These are phyloP conservation scores for Calosoma granatense DNA, from an alignment of 1,140 invertebrate species.

Conservation along the genomic window DNA sequence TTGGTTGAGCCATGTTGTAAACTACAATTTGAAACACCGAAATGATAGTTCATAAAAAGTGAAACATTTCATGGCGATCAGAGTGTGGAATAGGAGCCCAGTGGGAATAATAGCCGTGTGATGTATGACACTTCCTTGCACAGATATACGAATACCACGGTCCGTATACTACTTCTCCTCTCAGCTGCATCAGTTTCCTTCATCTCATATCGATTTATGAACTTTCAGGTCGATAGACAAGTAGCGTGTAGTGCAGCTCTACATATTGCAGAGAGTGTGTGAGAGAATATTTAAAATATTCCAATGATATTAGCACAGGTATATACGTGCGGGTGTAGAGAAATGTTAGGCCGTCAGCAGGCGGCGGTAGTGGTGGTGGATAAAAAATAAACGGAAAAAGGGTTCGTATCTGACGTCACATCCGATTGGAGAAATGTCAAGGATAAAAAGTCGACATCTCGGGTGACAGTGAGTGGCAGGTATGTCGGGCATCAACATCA, in stretches of 20 bases:
- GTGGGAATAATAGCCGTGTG: too few species aligned
- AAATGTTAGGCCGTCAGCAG: slow-evolving; percentile 1
- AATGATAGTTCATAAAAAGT: neutral
- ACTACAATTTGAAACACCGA: neutral
- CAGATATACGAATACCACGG: neutral
- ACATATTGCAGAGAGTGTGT: neutral
- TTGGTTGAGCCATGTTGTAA: neutral
- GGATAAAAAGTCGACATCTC: slow-evolving; percentile 7
- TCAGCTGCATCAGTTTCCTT: neutral
- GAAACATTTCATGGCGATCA: too few species aligned
- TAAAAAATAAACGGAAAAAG: slow-evolving; percentile 9
- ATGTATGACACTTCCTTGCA: too few species aligned
- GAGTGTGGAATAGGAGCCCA: too few species aligned
- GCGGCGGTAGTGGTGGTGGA: too few species aligned
- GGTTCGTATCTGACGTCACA: slow-evolving; percentile 8
- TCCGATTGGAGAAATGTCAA: slow-evolving; percentile 6
- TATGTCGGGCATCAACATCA: neutral
- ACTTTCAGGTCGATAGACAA: neutral
- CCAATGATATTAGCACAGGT: neutral
- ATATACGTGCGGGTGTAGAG: neutral
- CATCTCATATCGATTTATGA: neutral
- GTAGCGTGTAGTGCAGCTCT: neutral
- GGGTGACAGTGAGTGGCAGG: slow-evolving; percentile 4
- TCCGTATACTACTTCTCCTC: neutral
- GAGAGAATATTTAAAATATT: neutral